Evolutionary conservation across 30 jellyfish, hydroid and myxozoan species (phyloP).

Genomic region (Aurelia aurita complex sp. Pacific): DNA sequence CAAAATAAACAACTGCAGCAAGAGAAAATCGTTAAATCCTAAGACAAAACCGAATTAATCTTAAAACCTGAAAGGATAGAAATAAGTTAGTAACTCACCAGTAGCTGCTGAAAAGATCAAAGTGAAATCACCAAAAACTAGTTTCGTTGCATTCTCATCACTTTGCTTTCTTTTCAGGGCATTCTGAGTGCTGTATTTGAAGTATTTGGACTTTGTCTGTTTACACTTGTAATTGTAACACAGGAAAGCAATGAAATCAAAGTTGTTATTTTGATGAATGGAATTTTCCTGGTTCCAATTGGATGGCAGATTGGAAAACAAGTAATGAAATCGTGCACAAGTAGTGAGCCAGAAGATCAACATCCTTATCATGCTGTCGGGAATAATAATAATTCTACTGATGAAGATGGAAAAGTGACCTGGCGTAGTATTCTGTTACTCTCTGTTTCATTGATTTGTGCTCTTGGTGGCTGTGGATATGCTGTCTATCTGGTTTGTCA

Average conservation of each 20-base stretch:
- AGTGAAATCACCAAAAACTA: too few species aligned
- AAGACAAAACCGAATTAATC: too few species aligned
- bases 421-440: neutral
- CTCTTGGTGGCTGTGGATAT: constrained; percentile 52
- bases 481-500: constrained; percentile 33
- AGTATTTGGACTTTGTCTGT: constrained; percentile 73
- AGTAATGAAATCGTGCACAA: constrained; percentile 9
- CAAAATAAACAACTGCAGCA: too few species aligned
- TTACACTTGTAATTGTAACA: constrained; percentile 65
- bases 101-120: too few species aligned
- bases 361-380: constrained; percentile 24
- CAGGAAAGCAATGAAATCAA: constrained; percentile 33
- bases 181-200: constrained; percentile 59
- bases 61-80: too few species aligned
- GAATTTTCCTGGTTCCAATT: constrained; percentile 74
- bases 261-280: constrained; percentile 75
- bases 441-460: constrained; percentile 11
- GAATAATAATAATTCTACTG: neutral
- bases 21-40: too few species aligned
- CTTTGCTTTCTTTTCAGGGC: constrained; percentile 63
- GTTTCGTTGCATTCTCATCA: too few species aligned
- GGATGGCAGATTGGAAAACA: constrained; percentile 52
- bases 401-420: constrained; percentile 2
- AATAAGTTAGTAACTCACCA: too few species aligned
- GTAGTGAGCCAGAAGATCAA: neutral